Evolutionary conservation across 2,888 invertebrate species (phyloP).

Genomic region (Acholoe squamosa): DNA sequence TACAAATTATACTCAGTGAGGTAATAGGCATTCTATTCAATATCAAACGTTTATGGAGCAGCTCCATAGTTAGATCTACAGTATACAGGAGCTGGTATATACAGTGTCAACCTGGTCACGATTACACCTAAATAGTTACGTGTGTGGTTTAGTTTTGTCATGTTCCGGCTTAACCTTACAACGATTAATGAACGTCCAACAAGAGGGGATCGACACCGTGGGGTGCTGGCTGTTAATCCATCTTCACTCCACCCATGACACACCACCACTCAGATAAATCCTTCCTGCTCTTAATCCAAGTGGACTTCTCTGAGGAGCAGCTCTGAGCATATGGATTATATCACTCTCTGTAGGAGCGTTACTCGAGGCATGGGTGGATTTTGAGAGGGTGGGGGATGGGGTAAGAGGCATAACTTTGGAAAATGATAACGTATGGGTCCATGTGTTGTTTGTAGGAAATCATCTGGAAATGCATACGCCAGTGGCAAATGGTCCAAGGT

Average conservation of each 20-base stretch:
- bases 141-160: no score
- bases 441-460: conserved; percentile 15
- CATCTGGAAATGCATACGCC: conserved; percentile 7
- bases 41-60: no score
- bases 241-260: not conserved
- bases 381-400: not conserved
- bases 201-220: not conserved
- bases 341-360: not conserved
- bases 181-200: not conserved
- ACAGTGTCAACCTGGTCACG: no score
- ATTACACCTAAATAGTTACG: no score
- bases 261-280: conserved; percentile 11
- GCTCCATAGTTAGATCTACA: no score
- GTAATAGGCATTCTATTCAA: no score
- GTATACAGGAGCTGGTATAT: no score
- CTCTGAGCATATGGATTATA: not conserved
- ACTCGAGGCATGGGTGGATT: not conserved
- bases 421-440: conserved; percentile 15
- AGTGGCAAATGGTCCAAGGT: conserved; percentile 20
- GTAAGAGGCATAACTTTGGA: not conserved
- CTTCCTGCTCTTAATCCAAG: conserved; percentile 19
- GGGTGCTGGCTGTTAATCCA: conserved; percentile 25
- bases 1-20: no score
- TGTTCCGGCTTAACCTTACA: not conserved
- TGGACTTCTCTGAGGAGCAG: not conserved